A percentile compares a stretch with the other conserved stretches of the same genome.
These are phyloP conservation scores for Lucilia cuprina DNA, from an alignment of 1,140 invertebrate species.

Conservation along the genomic window DNA sequence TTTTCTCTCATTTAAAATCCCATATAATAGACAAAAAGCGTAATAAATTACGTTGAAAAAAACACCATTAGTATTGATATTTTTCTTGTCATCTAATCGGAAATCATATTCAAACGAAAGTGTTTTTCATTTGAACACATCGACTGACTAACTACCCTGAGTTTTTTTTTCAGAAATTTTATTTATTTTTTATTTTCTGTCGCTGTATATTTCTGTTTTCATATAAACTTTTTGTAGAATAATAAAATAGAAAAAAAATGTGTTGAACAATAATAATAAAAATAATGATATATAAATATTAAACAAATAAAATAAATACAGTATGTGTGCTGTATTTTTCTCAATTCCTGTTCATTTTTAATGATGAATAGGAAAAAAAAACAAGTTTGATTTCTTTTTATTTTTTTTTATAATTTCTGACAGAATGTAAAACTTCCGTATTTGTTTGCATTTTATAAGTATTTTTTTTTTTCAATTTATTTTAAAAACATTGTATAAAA, in stretches of 20 bases:
- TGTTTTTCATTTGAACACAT: not conserved
- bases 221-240: not conserved
- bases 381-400: not conserved
- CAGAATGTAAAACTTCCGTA: not conserved
- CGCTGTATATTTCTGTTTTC: not conserved
- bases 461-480: not conserved
- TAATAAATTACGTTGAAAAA: too few relatives aligned
- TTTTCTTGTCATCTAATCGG: not conserved
- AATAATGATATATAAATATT: not conserved
- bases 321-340: not conserved
- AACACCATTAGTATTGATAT: not conserved
- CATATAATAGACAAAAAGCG: too few relatives aligned
- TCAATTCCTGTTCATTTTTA: slow-evolving; percentile 4
- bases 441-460: not conserved
- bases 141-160: not conserved
- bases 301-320: not conserved
- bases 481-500: not conserved
- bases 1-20: not conserved
- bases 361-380: slow-evolving; percentile 28
- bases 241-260: not conserved
- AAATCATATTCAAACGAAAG: not conserved
- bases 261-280: not conserved
- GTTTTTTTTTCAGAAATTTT: not conserved
- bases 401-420: not conserved
- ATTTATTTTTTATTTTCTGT: too few relatives aligned